Percentiles rank a stretch among this genome's conserved stretches.
These are phyloP conservation scores for Noctua comes DNA, from an alignment of 2,888 invertebrate species.

Conservation along the genomic window DNA sequence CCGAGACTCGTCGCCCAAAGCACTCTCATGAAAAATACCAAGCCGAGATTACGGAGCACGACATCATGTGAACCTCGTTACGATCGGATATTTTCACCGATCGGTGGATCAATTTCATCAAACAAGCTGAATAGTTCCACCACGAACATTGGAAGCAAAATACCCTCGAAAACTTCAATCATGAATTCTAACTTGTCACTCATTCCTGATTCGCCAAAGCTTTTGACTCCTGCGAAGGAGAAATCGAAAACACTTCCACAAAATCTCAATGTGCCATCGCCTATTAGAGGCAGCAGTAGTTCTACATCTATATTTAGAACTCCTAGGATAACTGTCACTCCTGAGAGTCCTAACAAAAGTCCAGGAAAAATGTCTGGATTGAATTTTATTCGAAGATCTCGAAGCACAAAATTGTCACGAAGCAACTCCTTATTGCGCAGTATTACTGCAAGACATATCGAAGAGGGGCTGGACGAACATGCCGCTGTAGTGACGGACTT, in stretches of 20 bases:
- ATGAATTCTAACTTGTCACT: constrained; percentile 87
- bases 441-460: constrained; percentile 88
- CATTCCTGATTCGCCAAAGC: constrained; percentile 86
- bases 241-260: constrained; percentile 92
- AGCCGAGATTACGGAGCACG: constrained; percentile 84
- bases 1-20: constrained; percentile 84
- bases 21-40: constrained; percentile 78
- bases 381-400: constrained; percentile 93
- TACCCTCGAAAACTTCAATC: constrained; percentile 79
- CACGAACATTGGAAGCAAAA: constrained; percentile 80
- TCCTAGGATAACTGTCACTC: constrained; percentile 85
- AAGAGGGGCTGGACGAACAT: constrained; percentile 85
- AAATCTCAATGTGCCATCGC: constrained; percentile 87
- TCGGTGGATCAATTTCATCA: constrained; percentile 83
- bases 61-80: constrained; percentile 87
- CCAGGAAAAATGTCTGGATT: constrained; percentile 88
- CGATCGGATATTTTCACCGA: constrained; percentile 86
- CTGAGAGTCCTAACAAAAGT: constrained; percentile 89
- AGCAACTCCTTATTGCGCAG: constrained; percentile 92
- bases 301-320: constrained; percentile 87
- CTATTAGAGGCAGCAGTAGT: constrained; percentile 87
- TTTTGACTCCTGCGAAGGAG: constrained; percentile 86
- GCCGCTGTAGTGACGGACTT: constrained; percentile 82
- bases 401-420: constrained; percentile 93
- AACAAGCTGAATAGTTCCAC: constrained; percentile 84